Percentiles rank a stretch among this genome's conserved stretches.
Conservation (phyloP, 2,113 vertebrate species). For the Saguinus imperator region DNA sequence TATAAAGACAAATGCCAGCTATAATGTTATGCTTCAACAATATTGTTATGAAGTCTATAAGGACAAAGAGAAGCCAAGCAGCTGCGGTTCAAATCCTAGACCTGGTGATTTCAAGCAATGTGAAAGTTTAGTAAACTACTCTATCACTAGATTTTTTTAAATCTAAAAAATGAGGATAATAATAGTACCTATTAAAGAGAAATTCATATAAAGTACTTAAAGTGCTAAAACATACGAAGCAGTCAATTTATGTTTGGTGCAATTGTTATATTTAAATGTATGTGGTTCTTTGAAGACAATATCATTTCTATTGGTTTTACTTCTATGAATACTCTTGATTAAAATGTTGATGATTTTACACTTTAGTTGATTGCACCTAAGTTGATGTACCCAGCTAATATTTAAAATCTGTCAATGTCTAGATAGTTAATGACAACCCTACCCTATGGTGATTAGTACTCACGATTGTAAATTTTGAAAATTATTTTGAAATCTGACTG, state of each 20-base stretch:
- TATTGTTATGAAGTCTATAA: background rate
- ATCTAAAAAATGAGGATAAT: background rate
- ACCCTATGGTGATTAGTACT: background rate
- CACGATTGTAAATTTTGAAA: background rate
- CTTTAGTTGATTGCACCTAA: background rate
- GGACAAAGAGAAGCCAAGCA: background rate
- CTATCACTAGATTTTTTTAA: background rate
- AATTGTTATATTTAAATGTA: background rate
- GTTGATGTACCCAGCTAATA: background rate
- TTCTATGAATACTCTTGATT: background rate
- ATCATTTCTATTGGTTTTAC: background rate
- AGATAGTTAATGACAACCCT: background rate
- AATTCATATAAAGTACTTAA: background rate
- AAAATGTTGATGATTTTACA: background rate
- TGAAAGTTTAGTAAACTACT: background rate
- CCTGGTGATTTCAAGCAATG: background rate
- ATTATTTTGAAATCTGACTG: conserved; percentile 14
- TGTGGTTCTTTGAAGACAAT: background rate
- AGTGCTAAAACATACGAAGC: background rate
- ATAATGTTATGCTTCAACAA: background rate
- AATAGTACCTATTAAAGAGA: background rate
- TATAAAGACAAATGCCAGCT: background rate
- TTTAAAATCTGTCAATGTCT: background rate
- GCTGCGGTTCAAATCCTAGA: background rate
- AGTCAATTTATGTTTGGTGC: background rate